Evolutionary conservation across 2,797 vertebrate genomes (phyloP).

Genomic region (Psittacula echo): DNA sequence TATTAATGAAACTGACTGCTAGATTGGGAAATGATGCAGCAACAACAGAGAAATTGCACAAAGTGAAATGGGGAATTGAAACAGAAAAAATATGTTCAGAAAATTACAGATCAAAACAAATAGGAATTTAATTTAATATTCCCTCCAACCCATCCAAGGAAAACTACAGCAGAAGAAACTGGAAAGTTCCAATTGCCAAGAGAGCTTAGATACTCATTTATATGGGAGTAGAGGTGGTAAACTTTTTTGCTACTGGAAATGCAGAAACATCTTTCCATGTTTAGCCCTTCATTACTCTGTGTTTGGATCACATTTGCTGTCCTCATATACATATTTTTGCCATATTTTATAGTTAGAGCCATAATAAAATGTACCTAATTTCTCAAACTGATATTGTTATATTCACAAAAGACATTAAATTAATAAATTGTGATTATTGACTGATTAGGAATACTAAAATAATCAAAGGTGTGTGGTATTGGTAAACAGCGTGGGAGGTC

Average conservation of each 20-base stretch:
- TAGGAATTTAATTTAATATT: background rate
- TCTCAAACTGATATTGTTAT: background rate
- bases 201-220: background rate
- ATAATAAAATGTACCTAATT: background rate
- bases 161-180: background rate
- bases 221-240: background rate
- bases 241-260: background rate
- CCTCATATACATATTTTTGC: background rate
- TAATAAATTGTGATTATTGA: background rate
- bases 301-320: background rate
- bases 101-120: constrained; percentile 10
- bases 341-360: background rate
- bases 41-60: background rate
- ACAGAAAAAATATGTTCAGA: background rate
- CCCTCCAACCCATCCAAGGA: background rate
- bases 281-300: background rate
- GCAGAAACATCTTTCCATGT: background rate
- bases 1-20: constrained; percentile 32
- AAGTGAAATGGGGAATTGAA: background rate
- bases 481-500: background rate
- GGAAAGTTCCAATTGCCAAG: background rate
- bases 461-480: background rate
- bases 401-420: background rate
- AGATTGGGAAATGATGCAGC: background rate
- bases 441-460: background rate